A percentile compares a stretch with the other conserved stretches of the same genome.
phyloP scores from a whole-genome alignment of 2,797 vertebrate species.

The Decapterus maruadsi region DNA sequence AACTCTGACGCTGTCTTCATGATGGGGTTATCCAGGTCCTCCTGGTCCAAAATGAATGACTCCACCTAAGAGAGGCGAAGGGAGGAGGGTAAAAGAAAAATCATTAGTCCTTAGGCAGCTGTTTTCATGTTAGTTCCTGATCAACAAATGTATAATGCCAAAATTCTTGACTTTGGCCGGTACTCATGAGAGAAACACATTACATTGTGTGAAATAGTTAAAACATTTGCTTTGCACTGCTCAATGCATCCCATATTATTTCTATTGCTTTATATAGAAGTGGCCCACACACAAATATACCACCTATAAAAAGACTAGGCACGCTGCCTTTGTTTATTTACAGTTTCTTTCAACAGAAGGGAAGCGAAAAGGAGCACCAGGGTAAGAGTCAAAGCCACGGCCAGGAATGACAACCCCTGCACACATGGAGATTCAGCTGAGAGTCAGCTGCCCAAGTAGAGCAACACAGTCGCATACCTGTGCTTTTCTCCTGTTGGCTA shows the following conservation, averaged over 20 bases:
- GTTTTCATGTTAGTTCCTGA: constrained; percentile 24
- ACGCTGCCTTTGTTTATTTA: constrained; percentile 64
- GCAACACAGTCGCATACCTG: constrained; percentile 54
- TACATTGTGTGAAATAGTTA: neutral
- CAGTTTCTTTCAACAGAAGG: constrained; percentile 40
- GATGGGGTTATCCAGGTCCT: constrained; percentile 99
- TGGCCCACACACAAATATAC: neutral
- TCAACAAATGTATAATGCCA: neutral
- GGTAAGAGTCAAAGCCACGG: constrained; percentile 41
- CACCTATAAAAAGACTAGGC: constrained; percentile 50
- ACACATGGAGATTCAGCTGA: constrained; percentile 67
- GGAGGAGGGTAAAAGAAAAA: constrained; percentile 2
- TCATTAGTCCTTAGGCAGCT: neutral
- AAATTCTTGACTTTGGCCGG: neutral
- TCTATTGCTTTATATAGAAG: constrained; percentile 21
- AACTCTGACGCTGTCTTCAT: constrained; percentile 99
- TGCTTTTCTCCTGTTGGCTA: constrained; percentile 22
- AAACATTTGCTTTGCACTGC: neutral
- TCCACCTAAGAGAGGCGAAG: constrained; percentile 89
- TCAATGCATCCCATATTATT: constrained; percentile 17
- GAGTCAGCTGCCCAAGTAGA: constrained; percentile 68
- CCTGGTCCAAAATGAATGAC: constrained; percentile 99
- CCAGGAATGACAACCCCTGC: constrained; percentile 57
- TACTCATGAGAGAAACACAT: neutral
- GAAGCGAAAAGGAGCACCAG: constrained; percentile 38